These are phyloP conservation scores for Diorhabda elongata DNA, from an alignment of 1,140 invertebrate species.

Conservation along the genomic window DNA sequence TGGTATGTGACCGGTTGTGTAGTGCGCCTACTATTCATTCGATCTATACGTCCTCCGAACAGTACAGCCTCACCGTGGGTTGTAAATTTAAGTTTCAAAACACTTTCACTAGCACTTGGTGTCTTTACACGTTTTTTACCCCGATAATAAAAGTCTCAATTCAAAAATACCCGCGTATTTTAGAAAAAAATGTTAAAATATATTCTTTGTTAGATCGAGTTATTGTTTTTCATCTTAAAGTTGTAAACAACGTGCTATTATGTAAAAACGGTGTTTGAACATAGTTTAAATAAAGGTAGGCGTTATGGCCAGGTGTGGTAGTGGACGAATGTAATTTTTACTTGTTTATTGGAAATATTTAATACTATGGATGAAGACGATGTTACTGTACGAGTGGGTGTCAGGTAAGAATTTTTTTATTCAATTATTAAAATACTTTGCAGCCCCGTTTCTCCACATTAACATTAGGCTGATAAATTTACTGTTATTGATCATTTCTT, in stretches of 20 bases:
- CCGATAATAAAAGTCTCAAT: background rate
- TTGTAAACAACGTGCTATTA: constrained; percentile 8
- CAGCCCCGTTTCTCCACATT: too few species aligned
- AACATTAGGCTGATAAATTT: too few species aligned
- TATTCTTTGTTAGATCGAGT: background rate
- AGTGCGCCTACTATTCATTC: background rate
- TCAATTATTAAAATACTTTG: background rate
- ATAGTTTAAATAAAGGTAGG: constrained; percentile 28
- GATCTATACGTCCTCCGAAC: background rate
- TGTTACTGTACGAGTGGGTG: constrained; percentile 42
- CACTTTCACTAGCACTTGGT: constrained; percentile 7
- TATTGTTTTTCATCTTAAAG: background rate
- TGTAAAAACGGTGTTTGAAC: constrained; percentile 8
- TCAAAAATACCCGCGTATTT: background rate
- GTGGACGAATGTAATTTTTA: constrained; percentile 25
- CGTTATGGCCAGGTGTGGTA: constrained; percentile 27
- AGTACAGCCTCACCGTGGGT: background rate
- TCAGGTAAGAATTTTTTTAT: constrained; percentile 38
- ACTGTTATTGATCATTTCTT: too few species aligned
- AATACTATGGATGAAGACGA: constrained; percentile 43
- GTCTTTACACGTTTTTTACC: constrained; percentile 6
- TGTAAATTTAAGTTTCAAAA: constrained; percentile 10
- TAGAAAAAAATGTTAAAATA: background rate
- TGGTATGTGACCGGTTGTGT: background rate
- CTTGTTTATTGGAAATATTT: constrained; percentile 14